phyloP scores from a whole-genome alignment of 2,797 vertebrate species.

The Poecile montanus region DNA sequence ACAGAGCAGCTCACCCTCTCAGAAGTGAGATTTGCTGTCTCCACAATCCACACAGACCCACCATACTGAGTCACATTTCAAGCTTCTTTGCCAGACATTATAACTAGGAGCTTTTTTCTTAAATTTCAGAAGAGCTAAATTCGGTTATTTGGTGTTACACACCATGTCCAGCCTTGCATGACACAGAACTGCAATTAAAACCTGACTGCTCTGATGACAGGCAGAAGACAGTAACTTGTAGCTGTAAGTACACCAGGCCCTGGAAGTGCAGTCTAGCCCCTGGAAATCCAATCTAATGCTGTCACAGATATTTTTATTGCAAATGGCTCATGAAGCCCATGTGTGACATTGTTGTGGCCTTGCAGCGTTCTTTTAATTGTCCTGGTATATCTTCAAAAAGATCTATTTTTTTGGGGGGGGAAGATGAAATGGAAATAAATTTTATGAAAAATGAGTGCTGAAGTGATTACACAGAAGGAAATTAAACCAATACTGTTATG shows the following conservation, averaged over 20 bases:
- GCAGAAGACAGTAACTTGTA: not conserved
- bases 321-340: not conserved
- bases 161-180: not conserved
- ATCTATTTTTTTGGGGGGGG: rapidly evolving
- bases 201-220: not conserved
- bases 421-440: constrained; percentile 28
- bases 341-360: not conserved
- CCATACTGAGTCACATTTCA: not conserved
- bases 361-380: not conserved
- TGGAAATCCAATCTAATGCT: not conserved
- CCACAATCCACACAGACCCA: not conserved
- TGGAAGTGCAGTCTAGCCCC: not conserved
- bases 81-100: not conserved
- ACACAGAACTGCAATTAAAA: not conserved
- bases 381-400: not conserved
- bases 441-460: not conserved
- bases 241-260: not conserved
- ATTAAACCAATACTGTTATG: not conserved
- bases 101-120: not conserved
- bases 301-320: not conserved
- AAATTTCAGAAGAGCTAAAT: not conserved
- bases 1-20: not conserved
- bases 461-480: not conserved
- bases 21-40: not conserved
- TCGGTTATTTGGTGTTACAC: not conserved